A percentile compares a stretch with the other conserved stretches of the same genome.
phyloP scores from a whole-genome alignment of 1,140 invertebrate genomes.

The Augochlora pura region DNA sequence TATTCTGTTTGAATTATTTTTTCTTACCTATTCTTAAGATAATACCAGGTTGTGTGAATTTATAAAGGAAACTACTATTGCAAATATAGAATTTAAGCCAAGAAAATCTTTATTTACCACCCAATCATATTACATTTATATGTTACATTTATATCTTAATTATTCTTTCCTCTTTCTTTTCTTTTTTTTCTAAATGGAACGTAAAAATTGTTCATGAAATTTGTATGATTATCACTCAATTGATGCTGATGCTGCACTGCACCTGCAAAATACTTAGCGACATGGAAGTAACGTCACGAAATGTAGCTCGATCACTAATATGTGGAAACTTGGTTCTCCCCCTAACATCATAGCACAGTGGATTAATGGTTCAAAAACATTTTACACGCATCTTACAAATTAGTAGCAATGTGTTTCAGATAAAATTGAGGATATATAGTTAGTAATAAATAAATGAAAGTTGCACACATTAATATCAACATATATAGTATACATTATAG shows the following conservation, averaged over 20 bases:
- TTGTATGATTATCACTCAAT: slow-evolving; percentile 72
- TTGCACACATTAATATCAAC: slow-evolving; percentile 52
- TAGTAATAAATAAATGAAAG: slow-evolving; percentile 74
- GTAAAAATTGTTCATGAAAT: slow-evolving; percentile 69
- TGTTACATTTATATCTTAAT: slow-evolving; percentile 66
- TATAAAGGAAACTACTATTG: background rate
- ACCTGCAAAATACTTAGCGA: slow-evolving; percentile 79
- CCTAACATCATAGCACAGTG: slow-evolving; percentile 61
- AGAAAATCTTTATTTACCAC: slow-evolving; percentile 73
- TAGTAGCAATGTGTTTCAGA: slow-evolving; percentile 67
- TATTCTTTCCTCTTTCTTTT: slow-evolving; percentile 60
- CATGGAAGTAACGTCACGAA: slow-evolving; percentile 69
- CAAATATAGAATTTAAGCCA: slow-evolving; percentile 49
- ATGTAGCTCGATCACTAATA: slow-evolving; percentile 59
- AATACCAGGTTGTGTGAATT: background rate
- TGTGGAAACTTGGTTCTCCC: slow-evolving; percentile 61
- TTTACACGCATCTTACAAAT: slow-evolving; percentile 73
- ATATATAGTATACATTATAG: slow-evolving; percentile 9
- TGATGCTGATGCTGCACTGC: slow-evolving; percentile 76
- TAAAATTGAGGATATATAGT: slow-evolving; percentile 67
- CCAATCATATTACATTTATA: slow-evolving; percentile 70
- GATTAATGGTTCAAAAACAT: slow-evolving; percentile 67
- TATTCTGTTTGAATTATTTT: slow-evolving; percentile 22
- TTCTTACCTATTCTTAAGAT: slow-evolving; percentile 10
- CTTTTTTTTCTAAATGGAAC: slow-evolving; percentile 62